phyloP scores from a whole-genome alignment of 2,797 vertebrate genomes.

The Pseudochromis fuscus region DNA sequence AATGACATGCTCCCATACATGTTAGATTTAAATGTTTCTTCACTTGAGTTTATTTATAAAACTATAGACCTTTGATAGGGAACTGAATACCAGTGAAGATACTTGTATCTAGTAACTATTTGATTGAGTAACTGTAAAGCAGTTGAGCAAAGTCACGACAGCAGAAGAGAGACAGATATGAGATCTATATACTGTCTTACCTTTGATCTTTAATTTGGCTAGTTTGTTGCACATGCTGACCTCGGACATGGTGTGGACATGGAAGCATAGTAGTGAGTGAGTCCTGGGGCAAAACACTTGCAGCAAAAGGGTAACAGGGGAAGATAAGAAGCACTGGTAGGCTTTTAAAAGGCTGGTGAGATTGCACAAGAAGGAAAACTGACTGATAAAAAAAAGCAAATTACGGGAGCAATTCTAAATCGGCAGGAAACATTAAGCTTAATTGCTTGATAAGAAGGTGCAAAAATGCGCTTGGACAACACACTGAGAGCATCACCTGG shows the following conservation, averaged over 20 bases:
- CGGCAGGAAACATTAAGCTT: neutral
- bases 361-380: neutral
- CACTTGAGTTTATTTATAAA: neutral
- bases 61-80: neutral
- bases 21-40: too few species aligned
- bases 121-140: neutral
- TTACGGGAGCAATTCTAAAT: neutral
- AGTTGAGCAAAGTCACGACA: neutral
- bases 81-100: neutral
- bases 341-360: conserved; percentile 10
- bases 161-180: neutral
- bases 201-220: conserved; percentile 8
- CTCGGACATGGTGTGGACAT: neutral
- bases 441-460: neutral
- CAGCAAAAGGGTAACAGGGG: neutral
- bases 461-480: neutral
- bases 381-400: neutral
- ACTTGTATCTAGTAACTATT: neutral
- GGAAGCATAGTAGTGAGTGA: neutral
- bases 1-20: too few species aligned
- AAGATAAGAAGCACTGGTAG: conserved; percentile 5
- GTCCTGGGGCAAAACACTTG: too few species aligned
- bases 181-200: neutral
- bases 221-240: neutral
- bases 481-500: conserved; percentile 12